Percentiles rank a stretch among this genome's conserved stretches.
phyloP scores from a whole-genome alignment of 2,113 vertebrate species.

The Propithecus coquereli region DNA sequence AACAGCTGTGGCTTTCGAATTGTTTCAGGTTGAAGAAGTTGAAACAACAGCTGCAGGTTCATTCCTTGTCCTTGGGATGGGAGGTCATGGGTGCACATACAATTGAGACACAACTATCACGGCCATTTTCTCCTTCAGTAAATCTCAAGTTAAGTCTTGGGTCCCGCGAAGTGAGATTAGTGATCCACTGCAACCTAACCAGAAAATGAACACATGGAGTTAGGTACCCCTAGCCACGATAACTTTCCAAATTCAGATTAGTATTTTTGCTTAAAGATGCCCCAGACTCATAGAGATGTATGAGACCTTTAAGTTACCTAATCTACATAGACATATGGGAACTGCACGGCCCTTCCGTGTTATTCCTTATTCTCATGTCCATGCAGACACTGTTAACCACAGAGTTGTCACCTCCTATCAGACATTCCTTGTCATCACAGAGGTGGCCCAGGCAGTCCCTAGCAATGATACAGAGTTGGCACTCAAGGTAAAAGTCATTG shows the following conservation, averaged over 20 bases:
- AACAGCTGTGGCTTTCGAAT: conserved; percentile 54
- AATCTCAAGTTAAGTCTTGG: background rate
- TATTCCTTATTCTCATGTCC: background rate
- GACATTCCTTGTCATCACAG: background rate
- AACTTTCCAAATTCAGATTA: background rate
- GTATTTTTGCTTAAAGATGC: background rate
- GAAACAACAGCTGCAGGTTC: conserved; percentile 61
- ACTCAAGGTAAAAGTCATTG: background rate
- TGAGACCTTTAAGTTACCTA: background rate
- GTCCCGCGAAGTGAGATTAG: background rate
- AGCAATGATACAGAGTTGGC: background rate
- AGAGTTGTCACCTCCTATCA: background rate
- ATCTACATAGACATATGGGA: background rate
- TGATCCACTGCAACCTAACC: background rate
- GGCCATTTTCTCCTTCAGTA: background rate
- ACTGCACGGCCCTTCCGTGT: background rate
- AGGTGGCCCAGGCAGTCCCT: background rate
- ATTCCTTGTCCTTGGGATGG: background rate
- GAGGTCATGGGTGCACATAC: background rate
- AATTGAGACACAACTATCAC: background rate
- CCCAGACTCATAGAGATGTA: background rate
- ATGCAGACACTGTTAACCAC: background rate
- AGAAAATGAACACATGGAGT: background rate
- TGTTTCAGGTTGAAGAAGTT: conserved; percentile 30
- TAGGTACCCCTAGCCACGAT: background rate